Percentiles rank a stretch among this genome's conserved stretches.
phyloP scores from a whole-genome alignment of 2,888 invertebrate genomes.

The Zygogramma bicolorata region DNA sequence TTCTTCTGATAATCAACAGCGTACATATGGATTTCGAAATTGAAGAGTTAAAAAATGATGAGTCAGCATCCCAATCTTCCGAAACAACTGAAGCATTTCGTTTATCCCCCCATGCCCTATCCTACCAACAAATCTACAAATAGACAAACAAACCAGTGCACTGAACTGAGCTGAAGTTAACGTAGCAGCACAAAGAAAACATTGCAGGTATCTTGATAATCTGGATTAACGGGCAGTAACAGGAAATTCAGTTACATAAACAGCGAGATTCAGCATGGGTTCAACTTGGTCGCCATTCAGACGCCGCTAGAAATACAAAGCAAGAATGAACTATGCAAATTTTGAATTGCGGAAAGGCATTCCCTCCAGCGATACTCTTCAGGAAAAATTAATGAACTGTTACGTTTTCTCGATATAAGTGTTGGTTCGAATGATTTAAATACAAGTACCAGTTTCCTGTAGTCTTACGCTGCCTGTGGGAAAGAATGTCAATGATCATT shows the following conservation, averaged over 20 bases:
- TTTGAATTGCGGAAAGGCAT: neutral
- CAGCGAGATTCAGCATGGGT: conserved; percentile 14
- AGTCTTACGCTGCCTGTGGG: too few species aligned
- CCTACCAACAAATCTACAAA: neutral
- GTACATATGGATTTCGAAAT: too few species aligned
- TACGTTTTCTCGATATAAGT: neutral
- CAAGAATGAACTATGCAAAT: neutral
- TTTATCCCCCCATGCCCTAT: too few species aligned
- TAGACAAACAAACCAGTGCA: conserved; percentile 9
- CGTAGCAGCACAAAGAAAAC: conserved; percentile 13
- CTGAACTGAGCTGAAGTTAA: conserved; percentile 21
- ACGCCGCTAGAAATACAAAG: conserved; percentile 26
- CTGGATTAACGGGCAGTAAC: conserved; percentile 33
- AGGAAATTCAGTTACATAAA: conserved; percentile 31
- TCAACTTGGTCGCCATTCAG: conserved; percentile 17
- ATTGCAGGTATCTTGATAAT: conserved; percentile 23
- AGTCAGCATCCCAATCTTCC: too few species aligned
- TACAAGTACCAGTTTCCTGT: too few species aligned
- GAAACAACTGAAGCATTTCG: too few species aligned
- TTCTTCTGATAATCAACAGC: too few species aligned
- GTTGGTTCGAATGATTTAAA: neutral
- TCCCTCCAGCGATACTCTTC: neutral
- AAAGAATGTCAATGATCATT: too few species aligned
- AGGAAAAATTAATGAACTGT: neutral
- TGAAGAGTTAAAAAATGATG: too few species aligned